Base-by-base conservation (phyloP, 2,797 vertebrate species). In the Crypturellus tataupa region DNA sequence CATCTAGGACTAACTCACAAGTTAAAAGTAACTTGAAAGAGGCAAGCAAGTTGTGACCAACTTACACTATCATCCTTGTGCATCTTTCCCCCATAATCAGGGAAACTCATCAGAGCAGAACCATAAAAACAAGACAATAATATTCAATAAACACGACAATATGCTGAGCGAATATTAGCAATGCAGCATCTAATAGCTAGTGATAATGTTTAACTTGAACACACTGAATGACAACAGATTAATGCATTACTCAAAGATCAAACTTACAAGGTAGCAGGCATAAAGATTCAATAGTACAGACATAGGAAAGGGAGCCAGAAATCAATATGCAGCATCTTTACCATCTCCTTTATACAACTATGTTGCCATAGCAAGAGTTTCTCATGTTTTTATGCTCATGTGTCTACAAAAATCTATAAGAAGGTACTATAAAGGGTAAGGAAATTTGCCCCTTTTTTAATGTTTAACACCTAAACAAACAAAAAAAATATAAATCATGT, bases 131-230 rank as follows among this genome's bases (percentile, higher is more conserved):
- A 88, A 56, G 2, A 65, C 51, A 40, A 82, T 13, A 71, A 92
- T 49, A 23, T 58, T 24, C 80, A 18, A 58, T 39, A 70, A 80
- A 0, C 0, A 62, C 0, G 0, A 62, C 35, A 75, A 9, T 37
- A 24, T 0, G 5, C 29, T 17, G 37, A 93, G 35, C 12, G 27
- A 71, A 90, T 87, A 56, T 25, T 47, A 68, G 9, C 20, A 37
- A 58, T 59, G 21, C 49, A 86, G 29, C 72, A 85, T 65, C 29
- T 31, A 88, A 68, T 1, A 87, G 29, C 37, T 51, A 85, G 64
- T 20, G 69, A 63, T 21, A 82, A 86, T 11, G n/a, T 85, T 82
- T 4, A 1, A 80, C 55, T 55, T 47, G 29, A 33, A 51, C 37
- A 55, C 13, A 44, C 23, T 60, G 62, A 59, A 29, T 39, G 12